Base-by-base conservation (phyloP, 2,797 vertebrate species). In the Erithacus rubecula region DNA sequence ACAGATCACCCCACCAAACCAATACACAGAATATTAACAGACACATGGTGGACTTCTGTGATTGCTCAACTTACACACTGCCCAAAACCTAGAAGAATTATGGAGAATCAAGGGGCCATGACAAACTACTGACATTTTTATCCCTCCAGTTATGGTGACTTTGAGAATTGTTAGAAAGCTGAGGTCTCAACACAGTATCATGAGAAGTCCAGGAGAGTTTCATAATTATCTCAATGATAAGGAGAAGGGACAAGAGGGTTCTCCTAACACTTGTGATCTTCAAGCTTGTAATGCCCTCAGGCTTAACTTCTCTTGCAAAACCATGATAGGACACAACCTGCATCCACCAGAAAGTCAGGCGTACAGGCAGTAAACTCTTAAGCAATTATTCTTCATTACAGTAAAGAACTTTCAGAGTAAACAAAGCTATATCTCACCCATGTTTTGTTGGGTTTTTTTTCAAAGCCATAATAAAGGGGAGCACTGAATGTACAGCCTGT, bases 1-100 rank as follows among this genome's bases (percentile, higher is more conserved):
- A 36, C 15, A 23, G 36, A 37, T 32, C 58, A 70, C 12, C 70
- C 41, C 67, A 83, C 39, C 34, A 52, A 34, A 68, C 20, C 1
- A 3, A 49, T 12, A 30, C 1, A 10, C 36, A 19, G n/a, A 83
- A 21, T 60, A 20, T 15, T 12, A 62, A 21, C 39, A 70, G 37
- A n/a, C 64, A 47, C 11, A 18, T 0, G 0, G 16, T 43, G 56
- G 15, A 29, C 12, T 69, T 56, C 29, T 17, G 32, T 10, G 21
- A 19, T 6, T 22, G 37, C 36, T 70, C 30, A 18, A 29, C 13
- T 76, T 26, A n/a, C 6, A 9, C n/a, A 53, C 30, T 47, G 47
- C 39, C 56, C 52, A 51, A 44, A 77, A 34, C 21, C 36, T 47
- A 18, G 15, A 19, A 37, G 30, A 86, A 18, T 47, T 69, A 30